Evolutionary conservation across 2,888 invertebrate species (phyloP), one percentile per base, ranked within the genome.

Genomic region (Tinea semifulvella): DNA sequence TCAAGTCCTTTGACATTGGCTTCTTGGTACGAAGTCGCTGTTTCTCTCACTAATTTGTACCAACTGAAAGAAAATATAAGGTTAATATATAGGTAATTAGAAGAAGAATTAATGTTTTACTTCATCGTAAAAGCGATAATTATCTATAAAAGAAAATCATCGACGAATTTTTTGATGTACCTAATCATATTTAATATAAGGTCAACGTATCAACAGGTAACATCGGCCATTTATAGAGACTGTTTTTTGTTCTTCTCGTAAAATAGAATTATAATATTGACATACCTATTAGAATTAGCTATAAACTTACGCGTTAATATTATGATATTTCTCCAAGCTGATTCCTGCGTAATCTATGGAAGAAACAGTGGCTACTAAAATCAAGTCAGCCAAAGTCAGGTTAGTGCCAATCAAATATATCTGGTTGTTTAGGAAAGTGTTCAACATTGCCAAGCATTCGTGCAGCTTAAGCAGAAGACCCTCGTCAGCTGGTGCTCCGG

Each of bases 341-440:
- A 86, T 84, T 0, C 68, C 73, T 20, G 79, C 65, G 43, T 84
- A 85, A 51, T 88, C 89, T 20, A 84, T 82, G 7, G 87, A 88
- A 0, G 90, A 85, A 1, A 91, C 80, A 0, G 85, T 83, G 1
- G 88, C 82, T 8, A 86, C 83, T 6, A 92, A 62, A 6, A 85
- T 63, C 35, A 91, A 68, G 65, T 94, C 93, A 6, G 93, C 93
- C 8, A 93, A 59, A 2, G 91, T 91, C 45, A 91, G 63, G 11
- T 79, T 66, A 17, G 85, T 72, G 2, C 91, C 92, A 1, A 88
- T 90, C 2, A 80, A 85, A 61, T 85, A 93, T 42, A 82, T 69
- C 42, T 83, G 70, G 1, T 84, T 85, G 28, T 85, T 84, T 17
- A 92, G 73, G 69, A 89, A 88, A 0, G 65, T 83, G 50, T 92